phyloP scores from a whole-genome alignment of 35 echinoderm and acorn worm genomes.

The Ptychodera flava region DNA sequence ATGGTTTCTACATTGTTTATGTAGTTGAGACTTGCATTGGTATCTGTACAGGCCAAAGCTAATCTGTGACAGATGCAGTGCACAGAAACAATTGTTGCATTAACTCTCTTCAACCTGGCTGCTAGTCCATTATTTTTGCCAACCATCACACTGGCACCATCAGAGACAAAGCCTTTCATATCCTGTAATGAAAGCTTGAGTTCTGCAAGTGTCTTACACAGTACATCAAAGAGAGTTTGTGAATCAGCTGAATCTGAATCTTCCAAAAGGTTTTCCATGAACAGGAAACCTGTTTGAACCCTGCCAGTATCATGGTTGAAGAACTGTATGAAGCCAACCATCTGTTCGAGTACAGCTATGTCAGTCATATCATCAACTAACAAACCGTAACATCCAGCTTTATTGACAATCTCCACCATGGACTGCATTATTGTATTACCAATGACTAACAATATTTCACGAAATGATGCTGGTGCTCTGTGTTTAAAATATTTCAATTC shows the following conservation, averaged over 20 bases:
- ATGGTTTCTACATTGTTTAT: too few relatives aligned
- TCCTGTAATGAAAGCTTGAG: not conserved
- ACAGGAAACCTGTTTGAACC: constrained; percentile 3
- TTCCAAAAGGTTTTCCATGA: not conserved
- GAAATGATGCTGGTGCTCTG: not conserved
- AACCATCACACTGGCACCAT: constrained; percentile 5
- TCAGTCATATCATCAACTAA: too few relatives aligned
- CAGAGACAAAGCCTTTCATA: not conserved
- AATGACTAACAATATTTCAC: not conserved
- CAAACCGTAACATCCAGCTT: too few relatives aligned
- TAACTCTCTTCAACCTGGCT: not conserved
- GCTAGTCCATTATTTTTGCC: too few relatives aligned
- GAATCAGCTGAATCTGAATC: constrained; percentile 2
- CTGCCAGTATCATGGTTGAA: not conserved
- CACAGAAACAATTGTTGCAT: not conserved
- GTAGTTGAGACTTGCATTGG: too few relatives aligned
- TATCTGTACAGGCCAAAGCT: too few relatives aligned
- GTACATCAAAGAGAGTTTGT: not conserved
- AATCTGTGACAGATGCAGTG: too few relatives aligned
- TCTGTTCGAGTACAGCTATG: constrained; percentile 4
- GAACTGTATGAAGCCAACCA: not conserved
- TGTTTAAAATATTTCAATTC: constrained; percentile 5
- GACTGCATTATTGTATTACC: not conserved
- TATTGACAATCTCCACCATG: not conserved
- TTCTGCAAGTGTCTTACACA: not conserved